phyloP scores from a whole-genome alignment of 2,113 vertebrate genomes.

The Anolis sagrei region DNA sequence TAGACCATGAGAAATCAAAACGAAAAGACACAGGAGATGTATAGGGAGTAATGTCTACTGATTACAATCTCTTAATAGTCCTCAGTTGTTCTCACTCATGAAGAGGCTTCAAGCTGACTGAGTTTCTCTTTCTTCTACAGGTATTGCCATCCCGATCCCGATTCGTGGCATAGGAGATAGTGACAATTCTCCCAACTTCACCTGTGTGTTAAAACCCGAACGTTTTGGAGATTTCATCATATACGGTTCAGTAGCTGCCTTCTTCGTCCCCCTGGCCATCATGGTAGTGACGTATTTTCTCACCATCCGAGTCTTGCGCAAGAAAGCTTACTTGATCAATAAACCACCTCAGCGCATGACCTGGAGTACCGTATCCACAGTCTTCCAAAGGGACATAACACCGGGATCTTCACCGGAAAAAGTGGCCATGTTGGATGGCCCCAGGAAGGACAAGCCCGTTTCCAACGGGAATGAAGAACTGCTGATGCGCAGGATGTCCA shows the following conservation, averaged over 20 bases:
- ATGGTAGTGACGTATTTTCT: constrained; percentile 97
- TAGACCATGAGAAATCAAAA: neutral
- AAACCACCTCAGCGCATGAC: constrained; percentile 83
- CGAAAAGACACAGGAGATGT: neutral
- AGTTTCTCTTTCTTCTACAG: constrained; percentile 74
- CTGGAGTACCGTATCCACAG: constrained; percentile 82
- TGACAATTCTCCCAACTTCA: constrained; percentile 77
- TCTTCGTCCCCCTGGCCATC: constrained; percentile 93
- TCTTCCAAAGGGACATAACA: constrained; percentile 84
- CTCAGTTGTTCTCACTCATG: too few relatives aligned
- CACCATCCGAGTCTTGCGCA: constrained; percentile 89
- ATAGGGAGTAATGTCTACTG: neutral
- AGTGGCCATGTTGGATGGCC: constrained; percentile 77
- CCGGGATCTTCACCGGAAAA: constrained; percentile 80
- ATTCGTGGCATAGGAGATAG: constrained; percentile 87
- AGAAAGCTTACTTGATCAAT: constrained; percentile 91
- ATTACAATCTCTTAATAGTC: neutral
- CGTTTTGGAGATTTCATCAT: constrained; percentile 91
- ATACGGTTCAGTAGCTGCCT: constrained; percentile 91
- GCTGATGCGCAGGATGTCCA: constrained; percentile 83
- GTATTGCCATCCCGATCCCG: constrained; percentile 94
- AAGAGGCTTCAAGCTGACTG: constrained; percentile 29
- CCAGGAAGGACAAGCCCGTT: constrained; percentile 72
- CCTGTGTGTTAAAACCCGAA: constrained; percentile 83
- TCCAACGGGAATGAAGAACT: constrained; percentile 66